A percentile compares a stretch with the other conserved stretches of the same genome.
phyloP scores from a whole-genome alignment of 2,113 vertebrate genomes.

The Hemicordylus capensis region DNA sequence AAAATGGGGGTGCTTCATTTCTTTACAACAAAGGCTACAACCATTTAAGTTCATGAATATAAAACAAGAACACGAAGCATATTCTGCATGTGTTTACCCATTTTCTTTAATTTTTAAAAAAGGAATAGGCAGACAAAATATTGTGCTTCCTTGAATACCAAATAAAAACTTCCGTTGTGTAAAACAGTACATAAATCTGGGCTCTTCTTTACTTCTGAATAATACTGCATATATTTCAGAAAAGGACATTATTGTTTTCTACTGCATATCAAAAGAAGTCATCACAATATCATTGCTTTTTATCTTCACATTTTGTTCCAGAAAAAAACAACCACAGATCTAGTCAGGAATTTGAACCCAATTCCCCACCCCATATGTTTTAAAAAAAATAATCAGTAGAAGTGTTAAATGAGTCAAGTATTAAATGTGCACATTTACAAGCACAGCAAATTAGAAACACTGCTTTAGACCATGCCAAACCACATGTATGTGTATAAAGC shows the following conservation, averaged over 20 bases:
- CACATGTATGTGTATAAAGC: constrained; percentile 69
- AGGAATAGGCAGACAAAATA: constrained; percentile 81
- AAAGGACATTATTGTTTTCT: constrained; percentile 78
- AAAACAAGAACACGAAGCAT: constrained; percentile 43
- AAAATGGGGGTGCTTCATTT: background rate
- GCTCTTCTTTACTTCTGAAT: constrained; percentile 75
- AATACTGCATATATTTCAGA: constrained; percentile 83
- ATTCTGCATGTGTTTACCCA: constrained; percentile 37
- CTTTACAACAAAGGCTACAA: too few relatives aligned
- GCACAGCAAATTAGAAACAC: constrained; percentile 70
- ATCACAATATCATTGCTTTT: constrained; percentile 62
- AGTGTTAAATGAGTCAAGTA: constrained; percentile 76
- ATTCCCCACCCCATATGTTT: constrained; percentile 14
- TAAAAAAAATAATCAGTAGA: constrained; percentile 73
- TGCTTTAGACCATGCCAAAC: constrained; percentile 69
- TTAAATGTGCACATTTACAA: constrained; percentile 73
- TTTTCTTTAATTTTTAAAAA: constrained; percentile 90
- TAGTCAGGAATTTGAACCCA: constrained; percentile 70
- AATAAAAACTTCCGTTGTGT: constrained; percentile 75
- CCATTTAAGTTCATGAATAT: accelerated
- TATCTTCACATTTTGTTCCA: constrained; percentile 61
- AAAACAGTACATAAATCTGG: constrained; percentile 80
- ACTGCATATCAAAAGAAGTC: constrained; percentile 86
- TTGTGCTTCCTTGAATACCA: constrained; percentile 80
- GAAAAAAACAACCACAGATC: constrained; percentile 71